Evolutionary conservation across 2,113 vertebrate genomes (phyloP), one percentile per base, ranked within the genome.

Genomic region (Cheilinus undulatus): DNA sequence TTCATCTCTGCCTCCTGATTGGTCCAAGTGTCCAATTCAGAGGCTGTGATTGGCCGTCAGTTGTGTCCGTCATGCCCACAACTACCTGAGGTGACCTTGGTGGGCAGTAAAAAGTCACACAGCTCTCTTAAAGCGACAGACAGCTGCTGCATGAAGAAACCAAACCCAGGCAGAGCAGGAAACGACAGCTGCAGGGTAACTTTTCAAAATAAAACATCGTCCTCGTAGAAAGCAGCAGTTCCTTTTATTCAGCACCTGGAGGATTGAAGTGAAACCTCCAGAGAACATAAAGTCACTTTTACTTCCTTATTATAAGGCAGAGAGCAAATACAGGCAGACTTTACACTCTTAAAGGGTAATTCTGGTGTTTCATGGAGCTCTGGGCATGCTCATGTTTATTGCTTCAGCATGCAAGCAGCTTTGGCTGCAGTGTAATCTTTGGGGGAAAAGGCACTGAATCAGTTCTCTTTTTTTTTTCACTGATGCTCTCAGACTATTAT

Each of bases 51-150:
- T 42, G 40, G 40, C 14, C 17, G 40, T 6, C 15, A 11, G 3
- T 8, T 11, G 32, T 5, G 32, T 34, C 32, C 11, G 58, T 54
- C 40, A 14, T 11, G 34, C 57, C 42, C 32, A 12, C 53, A 59
- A 60, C 5, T 27, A 17, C 53, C 27, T 13, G 12, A 4, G 17
- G 34, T 88, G 83, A 89, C 87, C 86, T 90, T 86, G 69, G 53
- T 20, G 13, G 20, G 8, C 6, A 0, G 42, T 52, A 28, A 2
- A 27, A 13, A 43, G 66, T 56, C 59, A n/a, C 0, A 4, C 43
- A 50, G 23, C n/a, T 23, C 11, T 54, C 57, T 76, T 83, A 80
- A 71, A 78, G 64, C 11, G 30, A 63, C 67, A 75, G 24, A 1
- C 11, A 0, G 4, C 50, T 12, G 69, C 56, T 56, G 57, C 15